Evolutionary conservation across 2,888 invertebrate species (phyloP), one percentile per base, ranked within the genome.

Genomic region (Cyrtodaria siliqua): DNA sequence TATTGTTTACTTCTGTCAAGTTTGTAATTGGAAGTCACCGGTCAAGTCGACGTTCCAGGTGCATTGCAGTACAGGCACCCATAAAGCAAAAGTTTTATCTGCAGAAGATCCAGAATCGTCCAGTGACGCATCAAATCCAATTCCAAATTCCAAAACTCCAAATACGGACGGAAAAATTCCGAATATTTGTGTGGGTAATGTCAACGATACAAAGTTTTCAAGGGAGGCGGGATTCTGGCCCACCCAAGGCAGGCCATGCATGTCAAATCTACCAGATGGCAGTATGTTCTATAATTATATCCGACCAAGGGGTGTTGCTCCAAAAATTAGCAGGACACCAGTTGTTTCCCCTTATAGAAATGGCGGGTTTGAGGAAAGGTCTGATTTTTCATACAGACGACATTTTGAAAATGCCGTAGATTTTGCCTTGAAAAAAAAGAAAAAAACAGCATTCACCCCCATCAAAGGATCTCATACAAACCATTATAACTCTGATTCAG

Each of bases 1-100:
- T 50, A 87, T 88, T 73, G 87, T 88, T 6, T 89, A 89, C 56
- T 89, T 89, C 63, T 89, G 89, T 74, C 89, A 89, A 63, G 85
- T 87, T 18, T 89, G 89, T 72, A 89, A 89, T 69, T 87, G 85
- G 84, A 89, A 88, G 69, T 86, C 86, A 38, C 88, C 86, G 50
- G 83, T 87, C 6, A 86, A 87, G 60, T 71, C 86, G 23, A 83
- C 83, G n/a, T 89, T 89, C 67, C 82, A 86, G 47, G 79, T 71
- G 24, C 89, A 87, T 59, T 87, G 88, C 63, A 79, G 80, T 24
- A 76, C 81, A 27, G 63, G 76, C 8, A 60, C 78, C 27, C 88
- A 89, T 72, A 78, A 79, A 53, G 74, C 47, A 24, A 85, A 86
- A 66, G 86, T 86, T 2, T 67, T 76, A 16, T 56, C 69, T 12